Conservation (phyloP, 2,888 invertebrate genomes). For the Incurvaria masculella region DNA sequence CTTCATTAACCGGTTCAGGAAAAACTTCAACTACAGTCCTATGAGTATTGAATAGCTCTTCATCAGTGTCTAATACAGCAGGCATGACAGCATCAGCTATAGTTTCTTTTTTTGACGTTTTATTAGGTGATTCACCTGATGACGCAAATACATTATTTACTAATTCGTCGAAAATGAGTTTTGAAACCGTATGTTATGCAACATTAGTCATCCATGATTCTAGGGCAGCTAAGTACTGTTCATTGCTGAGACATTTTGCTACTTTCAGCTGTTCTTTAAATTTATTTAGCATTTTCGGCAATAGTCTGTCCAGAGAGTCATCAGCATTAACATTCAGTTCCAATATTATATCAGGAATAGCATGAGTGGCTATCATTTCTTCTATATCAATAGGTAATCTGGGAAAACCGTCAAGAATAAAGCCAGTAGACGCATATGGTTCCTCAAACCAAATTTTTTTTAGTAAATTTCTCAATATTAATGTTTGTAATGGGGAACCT, state of each 20-base stretch:
- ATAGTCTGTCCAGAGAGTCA: conserved; percentile 28
- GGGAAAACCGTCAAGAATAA: conserved; percentile 63
- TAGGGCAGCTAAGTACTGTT: conserved; percentile 23
- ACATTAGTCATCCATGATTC: conserved; percentile 30
- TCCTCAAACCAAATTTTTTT: conserved; percentile 50
- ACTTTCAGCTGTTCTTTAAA: conserved; percentile 41
- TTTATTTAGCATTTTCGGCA: conserved; percentile 27
- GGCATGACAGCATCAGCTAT: conserved; percentile 6
- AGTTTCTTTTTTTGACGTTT: not conserved
- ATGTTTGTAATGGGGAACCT: conserved; percentile 40
- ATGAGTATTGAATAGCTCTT: conserved; percentile 30
- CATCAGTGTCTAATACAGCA: conserved; percentile 36
- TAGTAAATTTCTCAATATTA: conserved; percentile 40
- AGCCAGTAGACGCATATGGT: conserved; percentile 46
- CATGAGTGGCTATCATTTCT: conserved; percentile 42
- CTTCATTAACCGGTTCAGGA: conserved; percentile 46
- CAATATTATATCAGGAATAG: conserved; percentile 59
- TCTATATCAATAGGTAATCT: conserved; percentile 51
- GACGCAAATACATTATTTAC: conserved; percentile 21
- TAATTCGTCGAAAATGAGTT: conserved; percentile 33
- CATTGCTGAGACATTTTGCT: conserved; percentile 27
- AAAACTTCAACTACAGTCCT: conserved; percentile 36
- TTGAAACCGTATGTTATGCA: conserved; percentile 28
- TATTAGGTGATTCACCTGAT: conserved; percentile 4
- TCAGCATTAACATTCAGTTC: conserved; percentile 40